Evolutionary conservation across 2,797 vertebrate genomes (phyloP), one percentile per base, ranked within the genome.

Genomic region (Luscinia luscinia): DNA sequence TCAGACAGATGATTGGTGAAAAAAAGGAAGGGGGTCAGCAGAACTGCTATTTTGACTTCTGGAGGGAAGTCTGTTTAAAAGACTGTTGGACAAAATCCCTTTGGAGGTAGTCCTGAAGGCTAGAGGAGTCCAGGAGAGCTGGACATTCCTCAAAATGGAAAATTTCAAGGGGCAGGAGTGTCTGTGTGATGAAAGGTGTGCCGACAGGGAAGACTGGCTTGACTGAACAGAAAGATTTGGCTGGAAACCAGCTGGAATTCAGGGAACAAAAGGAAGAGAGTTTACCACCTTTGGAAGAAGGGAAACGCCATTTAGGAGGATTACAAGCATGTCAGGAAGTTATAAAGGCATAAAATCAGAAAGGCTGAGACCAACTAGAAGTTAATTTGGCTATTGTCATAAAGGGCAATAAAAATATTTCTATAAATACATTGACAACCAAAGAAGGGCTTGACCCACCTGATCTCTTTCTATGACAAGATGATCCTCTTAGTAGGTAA

Each of bases 141-240:
- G 23, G 8, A 12, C 4, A 24, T 55, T 49, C 26, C 28, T 49
- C 32, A 49, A 21, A 9, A 51, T 43, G 14, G 43, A 69, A 69
- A 23, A 75, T 49, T 68, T 43, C 13, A 43, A 55, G 32, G 13
- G 13, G 9, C 13, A 55, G 27, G 11, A 38, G 27, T 34, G 24
- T 40, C 30, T 48, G 0, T 41, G 48, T 75, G 15, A 41, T 48
- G 36, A 63, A 55, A 69, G 11, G 15, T 43, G 27, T 51, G 20
- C 9, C 0, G 0, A n/a, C 9, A 24, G 36, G 20, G 13, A 72
- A 43, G 16, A 38, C 23, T 45, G 43, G 9, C 6, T 63, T 51
- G 20, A 20, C 36, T 51, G 43, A 57, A 57, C 9, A 51, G 43
- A 49, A 61, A 6, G 27, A 30, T 51, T 76, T 17, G 24, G 4